Evolutionary conservation across 2,113 vertebrate species (phyloP), one percentile per base, ranked within the genome.

Genomic region (Mirza zaza): DNA sequence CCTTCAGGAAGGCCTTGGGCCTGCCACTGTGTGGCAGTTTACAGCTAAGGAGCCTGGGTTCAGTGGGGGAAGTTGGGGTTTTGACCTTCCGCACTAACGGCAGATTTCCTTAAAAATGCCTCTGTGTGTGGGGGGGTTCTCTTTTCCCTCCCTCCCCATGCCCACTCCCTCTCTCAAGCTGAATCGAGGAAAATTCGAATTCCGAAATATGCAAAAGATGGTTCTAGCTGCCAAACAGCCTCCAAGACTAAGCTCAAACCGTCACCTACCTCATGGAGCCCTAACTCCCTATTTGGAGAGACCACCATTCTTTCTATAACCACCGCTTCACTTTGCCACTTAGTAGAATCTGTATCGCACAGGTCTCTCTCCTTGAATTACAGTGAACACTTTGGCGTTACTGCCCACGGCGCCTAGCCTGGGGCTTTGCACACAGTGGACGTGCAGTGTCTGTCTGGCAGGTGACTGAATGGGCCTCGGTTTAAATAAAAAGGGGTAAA

Each of bases 351-450:
- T 7, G 63, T 5, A 10, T 63, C n/a, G 12, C 27, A 27, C 52
- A 25, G 71, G 92, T 14, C 14, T 36, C 23, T 8, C 11, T 68
- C 71, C 45, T 55, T 76, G 3, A 42, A 7, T 21, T 3, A 1
- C 14, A 70, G 65, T 4, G 59, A 11, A 81, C 23, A 5, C 55
- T 23, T 32, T 6, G 27, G 3, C 0, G 21, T 39, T 21, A 0
- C 1, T 50, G n/a, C 29, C 71, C 65, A 32, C 6, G 1, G 42
- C 55, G 17, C 89, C 17, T 0, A 0, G 57, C 34, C 1, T 10
- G 48, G 63, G 0, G 21, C 82, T 36, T 8, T n/a, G 39, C 23
- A 20, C 52, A 39, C 2, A 7, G 39, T 6, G 21, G 14, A 1
- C 6, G 27, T 4, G 20, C 71, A 23, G 45, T 6, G 27, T 25